Evolutionary conservation across 2,888 invertebrate genomes (phyloP).

Genomic region (Diarsia mendica): DNA sequence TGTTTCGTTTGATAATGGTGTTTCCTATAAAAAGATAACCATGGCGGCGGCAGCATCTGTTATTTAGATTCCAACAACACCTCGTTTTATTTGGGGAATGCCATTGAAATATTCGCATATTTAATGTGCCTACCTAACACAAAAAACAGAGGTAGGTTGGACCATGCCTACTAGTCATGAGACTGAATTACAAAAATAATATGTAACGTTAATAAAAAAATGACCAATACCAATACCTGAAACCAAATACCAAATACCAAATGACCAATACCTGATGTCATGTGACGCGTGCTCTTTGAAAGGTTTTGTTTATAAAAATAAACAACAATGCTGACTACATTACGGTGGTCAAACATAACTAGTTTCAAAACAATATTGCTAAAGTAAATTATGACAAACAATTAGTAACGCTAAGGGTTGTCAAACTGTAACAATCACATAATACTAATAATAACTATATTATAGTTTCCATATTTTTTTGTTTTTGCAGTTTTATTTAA

Average conservation of each 20-base stretch:
- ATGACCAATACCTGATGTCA: constrained; percentile 2
- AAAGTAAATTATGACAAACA: constrained; percentile 48
- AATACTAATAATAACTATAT: too few relatives aligned
- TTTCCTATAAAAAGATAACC: neutral
- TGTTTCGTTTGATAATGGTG: constrained; percentile 19
- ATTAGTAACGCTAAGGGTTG: constrained; percentile 45
- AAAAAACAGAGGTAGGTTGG: neutral
- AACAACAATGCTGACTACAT: constrained; percentile 25
- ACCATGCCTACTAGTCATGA: neutral
- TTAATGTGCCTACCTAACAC: neutral
- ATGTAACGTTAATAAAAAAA: neutral
- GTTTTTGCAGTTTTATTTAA: too few relatives aligned
- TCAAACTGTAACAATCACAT: neutral
- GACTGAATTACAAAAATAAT: constrained; percentile 10
- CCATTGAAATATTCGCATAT: neutral
- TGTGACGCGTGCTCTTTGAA: neutral
- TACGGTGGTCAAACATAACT: constrained; percentile 23
- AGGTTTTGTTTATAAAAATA: constrained; percentile 2
- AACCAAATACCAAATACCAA: too few relatives aligned
- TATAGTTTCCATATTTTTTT: too few relatives aligned
- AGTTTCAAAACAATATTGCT: constrained; percentile 49
- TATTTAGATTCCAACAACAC: neutral
- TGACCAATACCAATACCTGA: too few relatives aligned
- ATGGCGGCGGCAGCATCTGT: neutral
- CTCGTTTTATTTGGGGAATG: neutral